Evolutionary conservation across 2,113 vertebrate genomes (phyloP).

Genomic region (Chaenogobius annularis): DNA sequence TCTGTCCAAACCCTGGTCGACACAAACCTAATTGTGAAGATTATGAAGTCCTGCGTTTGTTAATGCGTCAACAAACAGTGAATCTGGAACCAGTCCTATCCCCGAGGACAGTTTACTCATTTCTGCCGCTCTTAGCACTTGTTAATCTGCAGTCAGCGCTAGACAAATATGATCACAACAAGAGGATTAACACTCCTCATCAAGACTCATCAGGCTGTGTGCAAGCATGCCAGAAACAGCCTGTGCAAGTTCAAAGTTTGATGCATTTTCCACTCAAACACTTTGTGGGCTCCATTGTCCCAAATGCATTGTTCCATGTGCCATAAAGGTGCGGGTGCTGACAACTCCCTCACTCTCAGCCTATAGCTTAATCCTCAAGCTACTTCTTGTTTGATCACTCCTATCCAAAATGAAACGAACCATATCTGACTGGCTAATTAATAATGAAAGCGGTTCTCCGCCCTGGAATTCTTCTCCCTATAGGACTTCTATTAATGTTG

Average conservation of each 20-base stretch:
- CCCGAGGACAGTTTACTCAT: conserved; percentile 54
- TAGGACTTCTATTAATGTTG: conserved; percentile 67
- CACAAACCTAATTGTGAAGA: conserved; percentile 64
- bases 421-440: conserved; percentile 62
- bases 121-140: conserved; percentile 47
- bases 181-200: conserved; percentile 41
- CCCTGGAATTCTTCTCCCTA: conserved; percentile 46
- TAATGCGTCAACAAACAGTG: conserved; percentile 62
- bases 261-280: neutral
- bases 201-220: conserved; percentile 42
- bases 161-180: conserved; percentile 60
- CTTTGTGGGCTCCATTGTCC: neutral
- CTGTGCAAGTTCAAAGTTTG: conserved; percentile 21
- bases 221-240: conserved; percentile 26
- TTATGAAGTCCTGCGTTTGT: conserved; percentile 60
- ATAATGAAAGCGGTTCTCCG: conserved; percentile 61
- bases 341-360: conserved; percentile 30
- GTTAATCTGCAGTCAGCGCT: conserved; percentile 50
- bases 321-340: conserved; percentile 11
- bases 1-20: conserved; percentile 57
- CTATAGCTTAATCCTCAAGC: conserved; percentile 23
- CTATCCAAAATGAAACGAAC: conserved; percentile 51
- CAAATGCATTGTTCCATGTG: neutral
- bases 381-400: conserved; percentile 43
- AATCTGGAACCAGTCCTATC: conserved; percentile 57